phyloP scores from a whole-genome alignment of 2,797 vertebrate genomes.

The Phoeniculus purpureus region DNA sequence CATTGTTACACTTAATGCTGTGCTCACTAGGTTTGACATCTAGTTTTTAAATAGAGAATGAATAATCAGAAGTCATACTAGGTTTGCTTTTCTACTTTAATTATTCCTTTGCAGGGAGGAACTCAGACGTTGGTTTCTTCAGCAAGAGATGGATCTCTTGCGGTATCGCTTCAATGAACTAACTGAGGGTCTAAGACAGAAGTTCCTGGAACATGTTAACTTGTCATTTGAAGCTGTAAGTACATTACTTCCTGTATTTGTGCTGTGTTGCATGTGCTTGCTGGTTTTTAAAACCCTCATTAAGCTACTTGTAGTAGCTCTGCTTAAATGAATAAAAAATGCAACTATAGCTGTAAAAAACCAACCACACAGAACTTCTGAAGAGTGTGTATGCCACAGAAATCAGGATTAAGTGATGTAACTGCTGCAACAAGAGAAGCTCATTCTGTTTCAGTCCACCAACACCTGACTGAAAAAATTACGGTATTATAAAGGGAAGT shows the following conservation, averaged over 20 bases:
- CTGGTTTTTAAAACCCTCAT: not conserved
- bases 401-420: not conserved
- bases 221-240: slow-evolving; percentile 90
- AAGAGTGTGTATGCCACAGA: not conserved
- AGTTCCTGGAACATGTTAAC: slow-evolving; percentile 87
- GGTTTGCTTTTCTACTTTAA: not conserved
- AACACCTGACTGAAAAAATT: not conserved
- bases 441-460: not conserved
- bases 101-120: slow-evolving; percentile 85
- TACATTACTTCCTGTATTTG: slow-evolving; percentile 24
- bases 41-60: not conserved
- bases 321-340: not conserved
- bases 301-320: not conserved
- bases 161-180: slow-evolving; percentile 86
- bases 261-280: not conserved
- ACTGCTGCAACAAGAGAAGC: not conserved
- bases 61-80: not conserved
- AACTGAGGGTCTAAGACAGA: slow-evolving; percentile 72
- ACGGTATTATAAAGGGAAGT: not conserved
- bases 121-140: slow-evolving; percentile 96
- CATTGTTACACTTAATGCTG: not conserved
- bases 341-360: not conserved
- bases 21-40: not conserved
- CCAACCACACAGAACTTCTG: not conserved
- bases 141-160: slow-evolving; percentile 97